Conservation (phyloP, 2,888 invertebrate species). For the Ophion ellenae region DNA sequence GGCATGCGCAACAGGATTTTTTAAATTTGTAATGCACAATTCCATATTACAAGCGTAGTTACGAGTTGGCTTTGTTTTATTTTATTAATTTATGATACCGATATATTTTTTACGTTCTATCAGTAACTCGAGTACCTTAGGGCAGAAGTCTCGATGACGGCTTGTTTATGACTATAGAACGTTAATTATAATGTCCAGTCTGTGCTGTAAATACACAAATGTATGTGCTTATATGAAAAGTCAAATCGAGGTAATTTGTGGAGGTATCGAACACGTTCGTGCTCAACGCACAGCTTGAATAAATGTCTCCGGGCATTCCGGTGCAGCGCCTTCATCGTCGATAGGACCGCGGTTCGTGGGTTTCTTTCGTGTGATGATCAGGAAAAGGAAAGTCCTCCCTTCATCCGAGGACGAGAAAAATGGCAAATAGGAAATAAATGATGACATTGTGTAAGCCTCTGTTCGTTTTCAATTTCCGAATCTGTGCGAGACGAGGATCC, state of each 20-base stretch:
- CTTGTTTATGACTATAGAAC: slow-evolving; percentile 54
- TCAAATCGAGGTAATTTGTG: slow-evolving; percentile 60
- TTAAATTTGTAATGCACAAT: neutral
- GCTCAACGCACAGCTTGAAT: neutral
- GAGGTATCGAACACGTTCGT: slow-evolving; percentile 52
- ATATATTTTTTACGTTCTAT: slow-evolving; percentile 36
- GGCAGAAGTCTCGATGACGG: slow-evolving; percentile 17
- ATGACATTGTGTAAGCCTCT: slow-evolving; percentile 39
- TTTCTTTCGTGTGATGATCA: slow-evolving; percentile 7
- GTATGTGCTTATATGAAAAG: neutral
- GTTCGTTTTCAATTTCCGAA: neutral
- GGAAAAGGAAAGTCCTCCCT: slow-evolving; percentile 51
- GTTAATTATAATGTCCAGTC: slow-evolving; percentile 50
- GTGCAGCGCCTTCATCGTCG: slow-evolving; percentile 50
- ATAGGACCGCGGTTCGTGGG: slow-evolving; percentile 25
- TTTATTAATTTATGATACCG: slow-evolving; percentile 1
- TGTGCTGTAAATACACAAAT: neutral
- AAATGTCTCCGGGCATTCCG: slow-evolving; percentile 62
- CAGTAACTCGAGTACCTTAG: slow-evolving; percentile 36
- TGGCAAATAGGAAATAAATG: slow-evolving; percentile 13
- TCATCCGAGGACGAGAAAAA: slow-evolving; percentile 19
- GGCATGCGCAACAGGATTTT: slow-evolving; percentile 9
- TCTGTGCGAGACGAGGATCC: slow-evolving; percentile 31
- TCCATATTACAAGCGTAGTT: neutral
- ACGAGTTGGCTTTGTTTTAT: no score